Percentiles rank a stretch among this genome's conserved stretches.
phyloP scores from a whole-genome alignment of 2,797 vertebrate genomes.

The Xerus rutilus region DNA sequence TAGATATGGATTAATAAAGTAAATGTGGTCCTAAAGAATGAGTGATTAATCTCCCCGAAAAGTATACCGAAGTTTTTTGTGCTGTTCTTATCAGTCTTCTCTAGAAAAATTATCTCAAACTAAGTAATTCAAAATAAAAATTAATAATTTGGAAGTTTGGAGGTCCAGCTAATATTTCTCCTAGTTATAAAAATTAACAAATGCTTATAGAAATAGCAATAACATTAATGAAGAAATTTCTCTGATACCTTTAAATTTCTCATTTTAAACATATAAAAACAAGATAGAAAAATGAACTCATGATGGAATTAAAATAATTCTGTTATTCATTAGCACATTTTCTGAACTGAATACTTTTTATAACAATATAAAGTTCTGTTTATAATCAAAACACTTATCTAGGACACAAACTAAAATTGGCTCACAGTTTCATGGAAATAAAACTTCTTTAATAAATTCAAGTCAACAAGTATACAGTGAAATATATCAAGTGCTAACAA shows the following conservation, averaged over 20 bases:
- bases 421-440: slow-evolving; percentile 27
- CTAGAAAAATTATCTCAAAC: slow-evolving; percentile 41
- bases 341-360: slow-evolving; percentile 51
- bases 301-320: slow-evolving; percentile 61
- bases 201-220: slow-evolving; percentile 11
- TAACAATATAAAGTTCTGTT: slow-evolving; percentile 59
- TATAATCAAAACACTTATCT: slow-evolving; percentile 46
- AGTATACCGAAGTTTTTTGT: not conserved
- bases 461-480: slow-evolving; percentile 16
- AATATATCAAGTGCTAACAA: slow-evolving; percentile 2
- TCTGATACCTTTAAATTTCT: slow-evolving; percentile 7
- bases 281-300: slow-evolving; percentile 3
- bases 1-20: not conserved
- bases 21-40: not conserved
- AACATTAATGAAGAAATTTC: slow-evolving; percentile 3
- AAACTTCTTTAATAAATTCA: not conserved
- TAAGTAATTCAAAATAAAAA: slow-evolving; percentile 22
- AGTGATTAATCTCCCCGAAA: not conserved
- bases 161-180: slow-evolving; percentile 26
- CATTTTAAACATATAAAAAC: slow-evolving; percentile 56
- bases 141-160: slow-evolving; percentile 36
- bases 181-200: slow-evolving; percentile 25
- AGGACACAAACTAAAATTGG: slow-evolving; percentile 59
- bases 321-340: slow-evolving; percentile 62
- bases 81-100: not conserved